Percentiles rank a stretch among this genome's conserved stretches.
Evolutionary conservation across 2,888 invertebrate species (phyloP).

Genomic region (Linnaemya tessellans): DNA sequence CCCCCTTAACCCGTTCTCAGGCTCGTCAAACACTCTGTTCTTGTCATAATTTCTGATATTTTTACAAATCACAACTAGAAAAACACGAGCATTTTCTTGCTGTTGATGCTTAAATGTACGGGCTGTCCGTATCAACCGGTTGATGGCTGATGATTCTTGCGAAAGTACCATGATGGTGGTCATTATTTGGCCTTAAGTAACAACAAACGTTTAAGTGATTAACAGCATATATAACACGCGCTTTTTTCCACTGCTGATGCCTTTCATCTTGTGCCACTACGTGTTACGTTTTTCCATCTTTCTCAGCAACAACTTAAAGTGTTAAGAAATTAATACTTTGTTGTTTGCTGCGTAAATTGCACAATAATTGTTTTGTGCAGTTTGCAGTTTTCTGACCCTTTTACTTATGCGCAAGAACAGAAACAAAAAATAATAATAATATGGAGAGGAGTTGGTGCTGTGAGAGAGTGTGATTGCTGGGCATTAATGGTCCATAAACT

Average conservation of each 20-base stretch:
- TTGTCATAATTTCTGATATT: slow-evolving; percentile 55
- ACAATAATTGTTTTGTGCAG: slow-evolving; percentile 72
- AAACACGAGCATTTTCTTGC: slow-evolving; percentile 70
- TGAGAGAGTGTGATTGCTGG: slow-evolving; percentile 1
- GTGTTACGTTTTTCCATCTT: slow-evolving; percentile 11
- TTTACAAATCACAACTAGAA: slow-evolving; percentile 72
- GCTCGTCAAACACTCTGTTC: neutral
- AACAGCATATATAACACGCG: slow-evolving; percentile 72
- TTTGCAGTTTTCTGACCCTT: slow-evolving; percentile 44
- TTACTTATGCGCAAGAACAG: neutral
- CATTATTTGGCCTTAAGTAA: slow-evolving; percentile 71
- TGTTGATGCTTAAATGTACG: slow-evolving; percentile 2
- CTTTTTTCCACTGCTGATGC: slow-evolving; percentile 45
- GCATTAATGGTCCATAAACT: slow-evolving; percentile 67
- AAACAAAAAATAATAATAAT: neutral
- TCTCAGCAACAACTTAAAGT: slow-evolving; percentile 31
- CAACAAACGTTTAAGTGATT: slow-evolving; percentile 72
- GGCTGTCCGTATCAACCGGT: slow-evolving; percentile 12
- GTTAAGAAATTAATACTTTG: slow-evolving; percentile 72
- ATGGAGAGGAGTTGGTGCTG: neutral
- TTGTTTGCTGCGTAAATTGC: slow-evolving; percentile 72
- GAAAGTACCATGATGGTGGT: slow-evolving; percentile 59
- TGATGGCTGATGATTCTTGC: slow-evolving; percentile 15
- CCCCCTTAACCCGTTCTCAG: neutral
- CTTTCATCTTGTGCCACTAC: slow-evolving; percentile 44